These are phyloP conservation scores for Cladopsammia gracilis DNA, from an alignment of 64 coral and sea anemone species.

Conservation along the genomic window DNA sequence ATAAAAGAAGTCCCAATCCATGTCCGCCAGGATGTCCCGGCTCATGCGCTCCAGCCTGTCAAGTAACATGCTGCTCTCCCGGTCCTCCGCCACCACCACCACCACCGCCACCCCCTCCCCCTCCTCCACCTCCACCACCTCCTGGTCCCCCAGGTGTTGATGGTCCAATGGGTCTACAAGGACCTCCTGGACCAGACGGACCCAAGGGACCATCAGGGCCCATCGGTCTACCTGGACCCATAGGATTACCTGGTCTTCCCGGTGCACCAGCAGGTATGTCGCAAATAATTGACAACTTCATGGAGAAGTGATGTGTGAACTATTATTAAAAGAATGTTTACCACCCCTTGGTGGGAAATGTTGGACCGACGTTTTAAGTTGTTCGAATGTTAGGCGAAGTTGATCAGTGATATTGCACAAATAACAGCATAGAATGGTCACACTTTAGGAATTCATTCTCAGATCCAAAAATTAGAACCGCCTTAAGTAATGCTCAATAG, in stretches of 20 bases:
- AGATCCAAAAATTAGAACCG: no score
- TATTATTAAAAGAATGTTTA: neutral
- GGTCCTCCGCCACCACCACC: conserved; percentile 61
- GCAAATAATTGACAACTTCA: conserved; percentile 6
- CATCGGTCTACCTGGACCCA: conserved; percentile 78
- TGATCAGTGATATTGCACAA: no score
- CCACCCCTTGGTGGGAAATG: neutral
- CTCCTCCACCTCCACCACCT: conserved; percentile 79
- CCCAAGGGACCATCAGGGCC: conserved; percentile 88
- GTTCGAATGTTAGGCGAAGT: no score
- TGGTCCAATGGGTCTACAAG: conserved; percentile 85
- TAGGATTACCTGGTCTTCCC: conserved; percentile 83
- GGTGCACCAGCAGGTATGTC: conserved; percentile 80
- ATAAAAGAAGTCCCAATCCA: conserved; percentile 74
- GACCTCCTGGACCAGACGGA: conserved; percentile 87
- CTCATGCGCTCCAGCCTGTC: conserved; percentile 47
- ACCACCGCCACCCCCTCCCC: conserved; percentile 72
- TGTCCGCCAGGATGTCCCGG: conserved; percentile 55
- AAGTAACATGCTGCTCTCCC: conserved; percentile 47
- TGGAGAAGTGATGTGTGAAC: no score
- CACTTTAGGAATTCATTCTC: no score
- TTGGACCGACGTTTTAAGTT: no score
- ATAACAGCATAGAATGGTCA: no score
- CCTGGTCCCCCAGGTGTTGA: conserved; percentile 89
- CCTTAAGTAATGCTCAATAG: no score